Evolutionary conservation across 2,113 vertebrate species (phyloP).

Genomic region (Platysteira castanea): DNA sequence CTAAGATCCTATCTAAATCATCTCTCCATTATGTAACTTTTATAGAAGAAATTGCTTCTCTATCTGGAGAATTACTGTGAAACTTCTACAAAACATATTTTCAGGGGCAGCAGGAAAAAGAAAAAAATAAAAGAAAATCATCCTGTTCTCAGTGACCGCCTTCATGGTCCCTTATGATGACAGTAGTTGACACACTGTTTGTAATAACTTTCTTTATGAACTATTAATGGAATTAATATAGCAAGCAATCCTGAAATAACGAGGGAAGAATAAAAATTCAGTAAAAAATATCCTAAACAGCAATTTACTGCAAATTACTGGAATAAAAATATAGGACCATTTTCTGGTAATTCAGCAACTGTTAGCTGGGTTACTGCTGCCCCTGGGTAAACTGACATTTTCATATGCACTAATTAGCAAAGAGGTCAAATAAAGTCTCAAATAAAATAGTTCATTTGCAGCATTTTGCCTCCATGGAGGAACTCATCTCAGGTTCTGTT

Average conservation of each 20-base stretch:
- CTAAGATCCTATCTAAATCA: not conserved
- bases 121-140: not conserved
- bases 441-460: conserved; percentile 10
- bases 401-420: conserved; percentile 65
- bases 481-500: not conserved
- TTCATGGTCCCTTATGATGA: not conserved
- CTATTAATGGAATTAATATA: not conserved
- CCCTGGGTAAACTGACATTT: conserved; percentile 59
- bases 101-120: not conserved
- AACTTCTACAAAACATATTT: not conserved
- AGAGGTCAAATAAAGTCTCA: conserved; percentile 57
- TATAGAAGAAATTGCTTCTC: not conserved
- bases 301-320: not conserved
- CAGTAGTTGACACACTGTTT: not conserved
- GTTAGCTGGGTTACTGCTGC: conserved; percentile 12
- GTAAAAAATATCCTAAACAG: not conserved
- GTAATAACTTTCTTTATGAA: not conserved
- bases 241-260: not conserved
- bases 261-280: not conserved
- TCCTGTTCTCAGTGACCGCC: not conserved
- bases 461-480: not conserved
- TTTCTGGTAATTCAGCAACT: conserved; percentile 40
- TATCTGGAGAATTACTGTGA: not conserved
- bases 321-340: not conserved
- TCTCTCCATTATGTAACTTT: not conserved